phyloP scores from a whole-genome alignment of 2,888 invertebrate genomes.

The Agrotis puta region DNA sequence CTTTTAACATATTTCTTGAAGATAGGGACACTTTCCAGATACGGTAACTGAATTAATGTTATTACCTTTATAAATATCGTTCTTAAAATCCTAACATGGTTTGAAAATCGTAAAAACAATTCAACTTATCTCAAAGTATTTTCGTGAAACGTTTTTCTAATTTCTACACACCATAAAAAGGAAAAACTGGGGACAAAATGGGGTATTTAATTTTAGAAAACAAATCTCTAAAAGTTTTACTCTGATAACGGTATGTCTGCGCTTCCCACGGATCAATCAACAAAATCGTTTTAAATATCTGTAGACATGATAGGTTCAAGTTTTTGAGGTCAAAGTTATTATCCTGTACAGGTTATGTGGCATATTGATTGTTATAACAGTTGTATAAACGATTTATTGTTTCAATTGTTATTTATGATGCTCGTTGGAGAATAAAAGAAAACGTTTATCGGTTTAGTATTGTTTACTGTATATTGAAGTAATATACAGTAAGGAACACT shows the following conservation, averaged over 20 bases:
- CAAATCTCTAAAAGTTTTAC: neutral
- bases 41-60: slow-evolving; percentile 28
- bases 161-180: neutral
- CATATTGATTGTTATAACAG: neutral
- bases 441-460: neutral
- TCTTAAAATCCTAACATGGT: neutral
- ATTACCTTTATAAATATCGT: slow-evolving; percentile 12
- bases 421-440: neutral
- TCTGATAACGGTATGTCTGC: slow-evolving; percentile 30
- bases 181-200: neutral
- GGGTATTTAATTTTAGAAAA: no score
- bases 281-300: slow-evolving; percentile 25
- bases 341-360: slow-evolving; percentile 5
- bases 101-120: slow-evolving; percentile 3
- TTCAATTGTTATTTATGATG: slow-evolving; percentile 2
- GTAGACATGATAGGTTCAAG: slow-evolving; percentile 27
- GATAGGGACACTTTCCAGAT: neutral
- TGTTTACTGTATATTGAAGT: neutral
- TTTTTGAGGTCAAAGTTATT: slow-evolving; percentile 22
- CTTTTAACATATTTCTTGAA: slow-evolving; percentile 9
- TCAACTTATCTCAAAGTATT: slow-evolving; percentile 5
- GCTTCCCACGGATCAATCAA: slow-evolving; percentile 54
- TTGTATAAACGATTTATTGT: slow-evolving; percentile 10
- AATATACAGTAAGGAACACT: no score
- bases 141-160: neutral